phyloP scores from a whole-genome alignment of 2,113 vertebrate genomes.

The Pterocles orientalis region DNA sequence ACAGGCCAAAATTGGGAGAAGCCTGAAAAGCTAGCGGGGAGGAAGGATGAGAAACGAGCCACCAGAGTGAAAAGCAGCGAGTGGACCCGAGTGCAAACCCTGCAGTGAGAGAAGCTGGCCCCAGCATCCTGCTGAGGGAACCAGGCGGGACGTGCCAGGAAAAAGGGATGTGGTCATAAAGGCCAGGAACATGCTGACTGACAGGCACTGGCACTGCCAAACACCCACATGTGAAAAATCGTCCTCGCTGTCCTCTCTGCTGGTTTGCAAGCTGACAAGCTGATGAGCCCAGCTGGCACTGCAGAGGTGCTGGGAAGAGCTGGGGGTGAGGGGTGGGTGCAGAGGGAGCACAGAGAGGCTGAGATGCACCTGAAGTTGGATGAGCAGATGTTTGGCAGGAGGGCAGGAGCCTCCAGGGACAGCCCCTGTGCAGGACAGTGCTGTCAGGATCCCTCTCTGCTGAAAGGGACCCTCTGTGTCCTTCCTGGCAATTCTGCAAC shows the following conservation, averaged over 20 bases:
- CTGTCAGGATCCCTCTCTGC: background rate
- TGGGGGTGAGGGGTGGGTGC: background rate
- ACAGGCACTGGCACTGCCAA: background rate
- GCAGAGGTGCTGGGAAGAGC: background rate
- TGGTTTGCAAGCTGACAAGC: background rate
- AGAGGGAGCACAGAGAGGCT: background rate
- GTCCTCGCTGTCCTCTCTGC: background rate
- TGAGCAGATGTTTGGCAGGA: background rate
- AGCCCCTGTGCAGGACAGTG: background rate
- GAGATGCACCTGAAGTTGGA: background rate
- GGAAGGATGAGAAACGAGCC: background rate
- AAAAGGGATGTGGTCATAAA: slow-evolving; percentile 36
- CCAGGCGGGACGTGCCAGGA: background rate
- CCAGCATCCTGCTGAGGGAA: background rate
- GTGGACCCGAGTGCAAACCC: rapidly evolving
- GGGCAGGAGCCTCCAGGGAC: background rate
- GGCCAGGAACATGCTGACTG: background rate
- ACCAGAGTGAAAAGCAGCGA: background rate
- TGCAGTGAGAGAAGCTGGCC: background rate
- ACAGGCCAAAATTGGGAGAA: background rate
- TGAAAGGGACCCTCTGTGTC: background rate
- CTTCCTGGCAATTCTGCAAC: background rate
- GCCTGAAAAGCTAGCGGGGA: background rate
- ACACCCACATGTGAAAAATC: background rate
- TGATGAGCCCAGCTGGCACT: background rate